Base-by-base conservation (phyloP, 2,888 invertebrate genomes). In the Megamerina dolium region DNA sequence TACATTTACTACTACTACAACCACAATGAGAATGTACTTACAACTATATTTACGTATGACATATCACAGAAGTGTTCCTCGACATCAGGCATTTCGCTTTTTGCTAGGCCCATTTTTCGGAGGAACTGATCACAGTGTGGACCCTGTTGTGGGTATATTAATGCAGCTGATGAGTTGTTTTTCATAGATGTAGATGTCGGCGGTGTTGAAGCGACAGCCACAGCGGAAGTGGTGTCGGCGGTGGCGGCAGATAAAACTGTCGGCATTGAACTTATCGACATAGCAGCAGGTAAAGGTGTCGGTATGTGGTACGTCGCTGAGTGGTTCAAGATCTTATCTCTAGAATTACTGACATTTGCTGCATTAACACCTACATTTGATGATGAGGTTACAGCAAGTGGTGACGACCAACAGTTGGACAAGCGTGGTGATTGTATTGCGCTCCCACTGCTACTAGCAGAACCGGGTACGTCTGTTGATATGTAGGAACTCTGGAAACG, bases 111-210 rank as follows among this genome's bases (percentile, higher is more conserved):
- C 60, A 72, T 65, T 57, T 71, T 70, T 47, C 63, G 68, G 56
- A 72, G 66, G 61, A 72, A 72, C 60, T 68, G 66, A 64, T 70
- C 72, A 66, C 72, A 72, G 63, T 72, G 72, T 56, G 72, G 71
- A 54, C 72, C 72, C 52, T 70, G 70, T 40, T 67, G 68, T 44
- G 68, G 67, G 53, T 61, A 53, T 48, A 55, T 54, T 43, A 43
- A 49, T 44, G 51, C 51, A 30, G 51, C 47, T 34, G 54, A 34
- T 41, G 49, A 23, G 29, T 38, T 46, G n/a, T n/a, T n/a, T n/a
- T n/a, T n/a, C 34, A 45, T 43, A 49, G 52, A 36, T 27, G 50
- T 41, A 34, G 48, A 48, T 26, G 43, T 46, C 20, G 48, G 27
- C 9, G 50, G 39, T 29, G 46, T 49, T 10, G 4, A 21, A 2